Evolutionary conservation across 2,113 vertebrate genomes (phyloP), one percentile per base, ranked within the genome.

Genomic region (Nannospalax galili): DNA sequence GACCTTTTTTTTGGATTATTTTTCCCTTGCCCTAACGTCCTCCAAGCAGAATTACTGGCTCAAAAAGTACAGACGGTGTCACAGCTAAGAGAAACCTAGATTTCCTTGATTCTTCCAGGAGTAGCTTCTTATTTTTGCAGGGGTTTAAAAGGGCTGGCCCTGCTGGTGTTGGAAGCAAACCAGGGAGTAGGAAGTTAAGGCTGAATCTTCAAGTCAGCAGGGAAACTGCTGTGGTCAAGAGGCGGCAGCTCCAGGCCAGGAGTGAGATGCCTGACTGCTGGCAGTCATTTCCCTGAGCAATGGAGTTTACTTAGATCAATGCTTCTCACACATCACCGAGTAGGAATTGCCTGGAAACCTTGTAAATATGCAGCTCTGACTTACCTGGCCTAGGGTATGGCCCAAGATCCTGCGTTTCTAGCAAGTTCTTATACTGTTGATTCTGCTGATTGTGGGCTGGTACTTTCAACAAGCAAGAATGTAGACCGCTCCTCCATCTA

Each of bases 21-120:
- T 58, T 28, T 0, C 30, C 70, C 72, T 91, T 86, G 35, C 78
- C 86, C 40, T 95, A 48, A 88, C 81, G 81, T 95, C 91, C 64
- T 96, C 79, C 20, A 32, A 94, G 26, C 72, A 19, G 82, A 87
- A 84, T 94, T 75, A 72, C 58, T 84, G 10, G 22, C 58, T 95
- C 78, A 82, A 81, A 95, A 94, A 96, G 52, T 48, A 93, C 52
- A 96, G 89, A 91, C 42, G 87, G 35, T 42, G n/a, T 91, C 69
- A 69, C 2, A 88, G 42, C 88, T 81, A 32, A 40, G 87, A 94
- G 69, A 95, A 92, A 92, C 17, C 24, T 79, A 75, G 60, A 80
- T 22, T n/a, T n/a, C 52, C 67, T 19, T 42, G 62, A n/a, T 48
- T 48, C 81, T 94, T 81, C 52, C 24, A 22, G 24, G 22, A 88